Percentiles rank a stretch among this genome's conserved stretches.
These are phyloP conservation scores for Anguilla obscura DNA, from an alignment of 2,797 vertebrate species.

Conservation along the genomic window DNA sequence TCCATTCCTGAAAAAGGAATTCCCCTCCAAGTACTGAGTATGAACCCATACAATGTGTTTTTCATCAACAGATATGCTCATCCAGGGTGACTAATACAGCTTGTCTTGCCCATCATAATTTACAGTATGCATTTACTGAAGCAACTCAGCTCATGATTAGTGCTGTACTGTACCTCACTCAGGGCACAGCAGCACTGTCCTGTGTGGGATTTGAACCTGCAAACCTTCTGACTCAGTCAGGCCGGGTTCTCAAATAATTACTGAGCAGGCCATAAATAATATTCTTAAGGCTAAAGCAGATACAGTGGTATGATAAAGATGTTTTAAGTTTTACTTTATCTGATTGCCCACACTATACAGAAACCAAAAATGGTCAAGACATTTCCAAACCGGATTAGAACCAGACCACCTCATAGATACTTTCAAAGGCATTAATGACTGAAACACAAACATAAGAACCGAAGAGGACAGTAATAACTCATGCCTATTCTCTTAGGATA, in stretches of 20 bases:
- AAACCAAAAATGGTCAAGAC: neutral
- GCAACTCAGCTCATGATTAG: neutral
- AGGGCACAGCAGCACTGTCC: neutral
- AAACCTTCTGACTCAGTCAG: neutral
- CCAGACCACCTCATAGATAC: neutral
- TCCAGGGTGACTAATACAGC: neutral
- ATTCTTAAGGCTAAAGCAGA: neutral
- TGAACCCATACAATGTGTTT: neutral
- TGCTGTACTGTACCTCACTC: neutral
- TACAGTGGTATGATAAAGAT: neutral
- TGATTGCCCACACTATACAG: neutral
- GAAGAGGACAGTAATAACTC: neutral
- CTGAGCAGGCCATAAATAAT: constrained; percentile 7
- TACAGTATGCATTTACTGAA: neutral
- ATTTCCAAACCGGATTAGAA: neutral
- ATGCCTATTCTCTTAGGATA: neutral
- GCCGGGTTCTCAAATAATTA: neutral
- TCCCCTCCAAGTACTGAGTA: neutral
- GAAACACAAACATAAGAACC: no score
- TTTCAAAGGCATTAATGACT: neutral
- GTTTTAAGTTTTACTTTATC: neutral
- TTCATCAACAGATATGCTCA: neutral
- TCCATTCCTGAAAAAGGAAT: neutral
- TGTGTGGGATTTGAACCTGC: constrained; percentile 9
- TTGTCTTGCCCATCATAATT: neutral